Base-by-base conservation (phyloP, 1,140 invertebrate species). In the Mya arenaria region DNA sequence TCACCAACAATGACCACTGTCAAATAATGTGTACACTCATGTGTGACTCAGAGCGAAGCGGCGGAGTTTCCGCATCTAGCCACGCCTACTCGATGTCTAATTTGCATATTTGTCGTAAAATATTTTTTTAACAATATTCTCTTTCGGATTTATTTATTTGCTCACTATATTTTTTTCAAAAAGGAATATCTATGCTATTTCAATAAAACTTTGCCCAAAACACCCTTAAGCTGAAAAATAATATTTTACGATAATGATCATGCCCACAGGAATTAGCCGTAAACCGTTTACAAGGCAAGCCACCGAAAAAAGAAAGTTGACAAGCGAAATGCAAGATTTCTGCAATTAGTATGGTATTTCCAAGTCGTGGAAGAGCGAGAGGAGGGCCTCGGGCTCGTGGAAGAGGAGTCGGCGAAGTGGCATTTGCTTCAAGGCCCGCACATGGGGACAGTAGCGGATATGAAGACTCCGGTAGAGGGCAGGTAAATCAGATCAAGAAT, bases 291-390 rank as follows among this genome's bases (percentile, higher is more conserved):
- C 19, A 52, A 52, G 19, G 48, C n/a, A n/a, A n/a, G n/a, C n/a
- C n/a, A n/a, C n/a, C 28, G 23, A 44, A 44, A 37, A 44, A 25
- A 23, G 4, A 15, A 37, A 39, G 30, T 44, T 41, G 4, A 8
- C 17, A 1, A 48, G 2, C 8, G 55, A 52, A 71, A 71, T 30
- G 39, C 65, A 44, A n/a, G 17, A 41, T 44, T 68, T 68, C 48
- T 25, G 1, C 10, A 28, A 30, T 19, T 41, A 69, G 28, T 39
- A 87, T 87, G 86, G 84, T 84, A n/a, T 87, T 87, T 73, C 56
- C 71, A 32, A 62, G 82, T 25, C 72, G 81, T 56, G 69, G 71
- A 25, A 74, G 81, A 72, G 83, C 75, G 55, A 37, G 78, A 36
- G 72, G 72, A 55, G 37, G n/a, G 60, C 19, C 32, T 25, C 71